Conservation (phyloP, 2,797 vertebrate genomes). For the Xerus rutilus region DNA sequence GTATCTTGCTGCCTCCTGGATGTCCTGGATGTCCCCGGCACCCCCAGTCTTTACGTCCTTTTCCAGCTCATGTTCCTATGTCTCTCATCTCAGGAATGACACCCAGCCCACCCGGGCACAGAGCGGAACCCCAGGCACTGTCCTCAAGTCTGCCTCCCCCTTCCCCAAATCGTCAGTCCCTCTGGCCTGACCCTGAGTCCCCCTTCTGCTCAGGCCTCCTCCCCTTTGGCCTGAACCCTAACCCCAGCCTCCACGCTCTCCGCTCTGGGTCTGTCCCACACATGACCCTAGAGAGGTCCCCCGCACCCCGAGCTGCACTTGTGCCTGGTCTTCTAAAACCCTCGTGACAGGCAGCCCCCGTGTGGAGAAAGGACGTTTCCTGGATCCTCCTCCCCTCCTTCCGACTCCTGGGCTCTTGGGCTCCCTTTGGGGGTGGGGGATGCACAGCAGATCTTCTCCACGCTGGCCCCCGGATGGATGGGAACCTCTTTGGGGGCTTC, state of each 20-base stretch:
- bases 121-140: neutral
- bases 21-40: neutral
- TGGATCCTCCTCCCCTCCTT: neutral
- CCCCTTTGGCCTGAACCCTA: neutral
- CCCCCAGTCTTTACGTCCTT: neutral
- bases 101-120: neutral
- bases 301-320: neutral
- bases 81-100: neutral
- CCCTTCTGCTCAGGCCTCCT: neutral
- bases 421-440: neutral
- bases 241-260: neutral
- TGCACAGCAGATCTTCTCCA: neutral
- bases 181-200: neutral
- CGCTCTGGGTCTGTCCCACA: neutral
- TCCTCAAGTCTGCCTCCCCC: neutral
- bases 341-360: neutral
- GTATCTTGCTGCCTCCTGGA: neutral
- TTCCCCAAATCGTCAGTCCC: fast-evolving
- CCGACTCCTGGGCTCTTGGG: neutral
- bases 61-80: neutral
- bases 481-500: neutral
- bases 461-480: neutral
- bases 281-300: neutral
- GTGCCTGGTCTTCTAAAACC: neutral
- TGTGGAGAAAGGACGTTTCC: neutral